phyloP scores from a whole-genome alignment of 64 coral and sea anemone species.

The Exaiptasia diaphana region DNA sequence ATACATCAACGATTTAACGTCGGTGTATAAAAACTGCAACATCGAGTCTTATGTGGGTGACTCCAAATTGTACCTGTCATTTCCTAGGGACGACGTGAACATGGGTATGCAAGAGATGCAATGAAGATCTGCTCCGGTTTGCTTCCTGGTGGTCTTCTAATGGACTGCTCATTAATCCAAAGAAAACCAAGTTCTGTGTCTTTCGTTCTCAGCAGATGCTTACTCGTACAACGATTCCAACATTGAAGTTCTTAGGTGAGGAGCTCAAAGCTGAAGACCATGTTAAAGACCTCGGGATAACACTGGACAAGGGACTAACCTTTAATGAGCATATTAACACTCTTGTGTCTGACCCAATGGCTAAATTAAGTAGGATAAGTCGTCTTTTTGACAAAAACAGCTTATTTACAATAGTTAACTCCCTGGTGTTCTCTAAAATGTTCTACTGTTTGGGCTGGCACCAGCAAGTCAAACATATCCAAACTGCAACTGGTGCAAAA shows the following conservation, averaged over 20 bases:
- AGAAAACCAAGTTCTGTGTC: constrained; percentile 40
- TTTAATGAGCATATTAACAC: constrained; percentile 31
- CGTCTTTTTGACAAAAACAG: too few relatives aligned
- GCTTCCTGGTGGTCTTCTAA: constrained; percentile 24
- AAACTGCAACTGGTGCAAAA: constrained; percentile 11
- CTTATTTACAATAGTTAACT: too few relatives aligned
- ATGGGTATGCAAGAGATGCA: constrained; percentile 19
- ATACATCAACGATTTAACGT: constrained; percentile 37
- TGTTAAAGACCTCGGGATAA: constrained; percentile 10
- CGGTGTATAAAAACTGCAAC: constrained; percentile 15
- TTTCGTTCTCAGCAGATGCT: constrained; percentile 39
- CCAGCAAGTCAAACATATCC: background rate
- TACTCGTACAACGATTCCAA: background rate
- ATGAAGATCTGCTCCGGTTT: constrained; percentile 16
- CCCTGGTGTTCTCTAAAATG: constrained; percentile 24
- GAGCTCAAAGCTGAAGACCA: background rate
- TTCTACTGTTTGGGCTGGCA: constrained; percentile 9
- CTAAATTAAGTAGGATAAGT: too few relatives aligned
- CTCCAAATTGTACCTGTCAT: constrained; percentile 31
- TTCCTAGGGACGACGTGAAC: constrained; percentile 3
- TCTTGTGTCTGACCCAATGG: background rate
- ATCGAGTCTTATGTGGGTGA: constrained; percentile 36
- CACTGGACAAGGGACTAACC: background rate
- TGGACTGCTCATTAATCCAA: constrained; percentile 30
- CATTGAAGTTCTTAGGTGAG: background rate